These are phyloP conservation scores for Eublepharis macularius DNA, from an alignment of 2,113 vertebrate species.

Conservation along the genomic window DNA sequence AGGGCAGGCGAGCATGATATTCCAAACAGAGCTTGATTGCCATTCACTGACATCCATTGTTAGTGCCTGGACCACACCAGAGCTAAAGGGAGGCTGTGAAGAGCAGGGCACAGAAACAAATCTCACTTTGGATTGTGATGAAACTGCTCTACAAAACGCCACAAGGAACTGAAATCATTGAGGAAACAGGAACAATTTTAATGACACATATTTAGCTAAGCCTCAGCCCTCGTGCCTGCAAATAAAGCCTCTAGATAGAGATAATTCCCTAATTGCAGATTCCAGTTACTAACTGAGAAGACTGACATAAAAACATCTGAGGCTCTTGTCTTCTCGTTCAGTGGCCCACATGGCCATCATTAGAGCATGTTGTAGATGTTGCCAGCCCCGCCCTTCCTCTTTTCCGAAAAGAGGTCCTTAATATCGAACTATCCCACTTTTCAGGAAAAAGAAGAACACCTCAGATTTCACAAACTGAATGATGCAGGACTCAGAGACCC, in stretches of 20 bases:
- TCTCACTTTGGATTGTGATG: not conserved
- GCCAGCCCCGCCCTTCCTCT: not conserved
- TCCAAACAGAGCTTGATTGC: not conserved
- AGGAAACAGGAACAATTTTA: not conserved
- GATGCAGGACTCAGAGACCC: not conserved
- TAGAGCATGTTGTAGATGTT: not conserved
- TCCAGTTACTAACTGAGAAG: rapidly evolving
- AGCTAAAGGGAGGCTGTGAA: not conserved
- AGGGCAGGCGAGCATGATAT: not conserved
- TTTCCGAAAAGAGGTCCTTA: not conserved
- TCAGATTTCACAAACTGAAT: not conserved
- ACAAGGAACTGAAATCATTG: constrained; percentile 5
- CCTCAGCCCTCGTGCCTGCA: not conserved
- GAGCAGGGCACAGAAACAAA: not conserved
- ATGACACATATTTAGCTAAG: not conserved
- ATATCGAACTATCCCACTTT: not conserved
- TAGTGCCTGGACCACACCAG: not conserved
- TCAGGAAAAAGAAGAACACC: not conserved
- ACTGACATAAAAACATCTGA: constrained; percentile 6
- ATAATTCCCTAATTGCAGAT: constrained; percentile 25
- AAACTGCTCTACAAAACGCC: not conserved
- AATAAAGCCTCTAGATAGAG: constrained; percentile 11
- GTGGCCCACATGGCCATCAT: not conserved
- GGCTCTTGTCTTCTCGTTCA: not conserved
- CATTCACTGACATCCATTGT: not conserved